Conservation (phyloP, 2,888 invertebrate genomes). For the Blomia tropicalis region DNA sequence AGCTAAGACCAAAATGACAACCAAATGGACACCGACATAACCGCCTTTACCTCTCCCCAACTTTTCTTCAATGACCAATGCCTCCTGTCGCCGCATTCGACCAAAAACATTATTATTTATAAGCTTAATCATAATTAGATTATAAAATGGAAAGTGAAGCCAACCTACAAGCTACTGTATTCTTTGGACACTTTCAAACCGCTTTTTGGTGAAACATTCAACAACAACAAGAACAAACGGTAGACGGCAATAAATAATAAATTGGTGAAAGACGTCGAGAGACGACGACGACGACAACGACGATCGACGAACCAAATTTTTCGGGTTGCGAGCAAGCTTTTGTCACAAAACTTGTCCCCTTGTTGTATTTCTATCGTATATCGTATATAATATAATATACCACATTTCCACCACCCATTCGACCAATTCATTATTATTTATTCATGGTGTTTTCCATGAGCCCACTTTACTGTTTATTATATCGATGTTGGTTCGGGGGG, state of each 20-base stretch:
- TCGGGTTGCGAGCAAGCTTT: not conserved
- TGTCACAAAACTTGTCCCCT: not conserved
- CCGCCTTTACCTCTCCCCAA: too few species aligned
- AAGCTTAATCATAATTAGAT: slow-evolving; percentile 13
- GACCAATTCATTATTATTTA: not conserved
- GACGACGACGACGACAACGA: too few species aligned
- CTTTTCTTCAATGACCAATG: too few species aligned
- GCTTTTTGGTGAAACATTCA: too few species aligned
- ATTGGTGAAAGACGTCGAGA: not conserved
- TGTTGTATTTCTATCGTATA: not conserved
- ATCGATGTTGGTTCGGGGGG: too few species aligned
- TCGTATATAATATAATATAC: too few species aligned
- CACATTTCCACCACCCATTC: not conserved
- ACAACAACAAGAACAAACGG: too few species aligned
- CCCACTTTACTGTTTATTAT: too few species aligned
- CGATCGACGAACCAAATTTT: not conserved
- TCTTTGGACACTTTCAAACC: too few species aligned
- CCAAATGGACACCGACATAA: too few species aligned
- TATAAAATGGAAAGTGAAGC: not conserved
- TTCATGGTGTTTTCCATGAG: not conserved
- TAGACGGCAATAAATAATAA: slow-evolving; percentile 13
- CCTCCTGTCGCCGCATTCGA: too few species aligned
- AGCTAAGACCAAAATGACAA: not conserved
- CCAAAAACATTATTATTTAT: not conserved
- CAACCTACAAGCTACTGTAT: not conserved